Base-by-base conservation (phyloP, 2,888 invertebrate genomes). In the Dasypolia templi region DNA sequence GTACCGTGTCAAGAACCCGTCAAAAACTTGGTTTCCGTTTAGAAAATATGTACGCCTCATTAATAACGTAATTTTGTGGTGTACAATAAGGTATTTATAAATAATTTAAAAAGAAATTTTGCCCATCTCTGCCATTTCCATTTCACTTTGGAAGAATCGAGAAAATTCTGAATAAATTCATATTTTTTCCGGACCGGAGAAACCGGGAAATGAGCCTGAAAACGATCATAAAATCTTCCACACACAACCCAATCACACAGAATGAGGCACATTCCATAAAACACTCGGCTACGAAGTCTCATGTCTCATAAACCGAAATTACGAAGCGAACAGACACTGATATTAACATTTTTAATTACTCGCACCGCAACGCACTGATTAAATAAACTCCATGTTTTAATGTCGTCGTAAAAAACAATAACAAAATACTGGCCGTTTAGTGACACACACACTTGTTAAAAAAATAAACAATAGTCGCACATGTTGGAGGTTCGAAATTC, bases 371-470 rank as follows among this genome's bases (percentile, higher is more conserved):
- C 83, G 79, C 85, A 84, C 81, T 83, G 86, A 88, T 89, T 79
- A 84, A 86, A 86, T 86, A 86, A 86, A 84, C 83, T 82, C 63
- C 77, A 63, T 49, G 77, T 85, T 93, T 92, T 93, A 93, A 91
- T 91, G 91, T 90, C 86, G 89, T 90, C 89, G 90, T 89, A 85
- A 93, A 89, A 93, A 92, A 94, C 93, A 94, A 95, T 95, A 94
- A 95, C 83, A 95, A 93, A 90, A 87, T 84, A 87, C 84, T 79
- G 86, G 83, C 81, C 86, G 91, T 89, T 89, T 93, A 93, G 94
- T 93, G 95, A 95, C 95, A 93, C 90, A 87, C 90, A 93, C 93
- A 93, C 93, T 92, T 92, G 92, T 86, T 89, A 88, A 81, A 91
- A 91, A 91, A 95, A 95, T 91, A 95, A 95, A 94, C 92, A 93